Base-by-base conservation (phyloP, 2,888 invertebrate species). In the Phyllotreta striolata region DNA sequence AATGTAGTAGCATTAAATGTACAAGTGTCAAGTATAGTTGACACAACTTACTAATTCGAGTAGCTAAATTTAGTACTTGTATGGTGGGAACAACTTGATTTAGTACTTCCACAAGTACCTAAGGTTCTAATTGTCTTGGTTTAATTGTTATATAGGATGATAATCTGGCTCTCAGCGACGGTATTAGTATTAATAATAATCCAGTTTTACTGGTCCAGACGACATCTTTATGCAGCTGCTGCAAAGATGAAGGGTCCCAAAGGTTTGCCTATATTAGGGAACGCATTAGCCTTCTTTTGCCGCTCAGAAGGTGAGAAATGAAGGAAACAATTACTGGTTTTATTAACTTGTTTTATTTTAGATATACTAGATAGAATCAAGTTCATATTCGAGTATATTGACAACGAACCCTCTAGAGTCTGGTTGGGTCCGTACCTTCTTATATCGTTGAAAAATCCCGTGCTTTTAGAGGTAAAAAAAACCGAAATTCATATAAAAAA, bases 361-460 rank as follows among this genome's bases (percentile, higher is more conserved):
- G 72, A 73, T 40, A 60, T 71, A n/a, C 61, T 67, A 10, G 55
- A 64, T 37, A 70, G 62, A 51, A 57, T 70, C 14, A 63, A 66
- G 52, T 39, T 67, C 12, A 10, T 72, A 10, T 64, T 66, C 35
- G 58, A 60, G 44, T 37, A 55, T 4, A 52, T 66, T 10, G 41
- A 41, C 1, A 47, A 64, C 9, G 66, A 70, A 46, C 74, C 74
- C 0, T 40, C 71, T n/a, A 68, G 68, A 43, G 65, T 75, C 49
- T 75, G 74, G 74, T 58, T 74, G 6, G 76, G 76, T 6, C 70
- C 71, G 0, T 67, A 67, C 58, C 61, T 76, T 14, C 9, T 69
- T 8, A 65, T 76, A 7, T 57, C 59, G 3, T 67, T 74, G 54
- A 65, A 63, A 40, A 71, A 75, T 46, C 72, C 73, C 6, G 64